Percentiles rank a stretch among this genome's conserved stretches.
Evolutionary conservation across 2,888 invertebrate genomes (phyloP).

Genomic region (Chrysomela aeneicollis): DNA sequence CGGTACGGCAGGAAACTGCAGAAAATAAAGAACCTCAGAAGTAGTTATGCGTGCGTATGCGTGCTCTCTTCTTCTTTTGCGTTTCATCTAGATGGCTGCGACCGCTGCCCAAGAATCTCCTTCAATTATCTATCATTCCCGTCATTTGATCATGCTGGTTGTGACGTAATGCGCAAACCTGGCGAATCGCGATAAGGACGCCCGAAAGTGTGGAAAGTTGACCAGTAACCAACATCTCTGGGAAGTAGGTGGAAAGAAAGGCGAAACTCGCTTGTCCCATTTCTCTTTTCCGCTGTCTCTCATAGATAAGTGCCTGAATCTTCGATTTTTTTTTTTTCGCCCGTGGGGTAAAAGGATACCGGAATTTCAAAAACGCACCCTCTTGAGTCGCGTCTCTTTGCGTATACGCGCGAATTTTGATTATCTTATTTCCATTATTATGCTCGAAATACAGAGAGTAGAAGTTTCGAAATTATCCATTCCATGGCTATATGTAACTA

Average conservation of each 20-base stretch:
- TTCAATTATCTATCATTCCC: slow-evolving; percentile 36
- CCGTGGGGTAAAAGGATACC: slow-evolving; percentile 10
- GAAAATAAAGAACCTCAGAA: neutral
- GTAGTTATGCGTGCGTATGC: neutral
- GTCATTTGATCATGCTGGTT: slow-evolving; percentile 35
- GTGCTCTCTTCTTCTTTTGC: neutral
- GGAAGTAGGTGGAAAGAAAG: slow-evolving; percentile 21
- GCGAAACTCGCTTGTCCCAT: slow-evolving; percentile 8
- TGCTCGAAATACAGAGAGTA: slow-evolving; percentile 63
- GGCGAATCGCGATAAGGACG: slow-evolving; percentile 36
- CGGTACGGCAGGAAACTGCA: neutral
- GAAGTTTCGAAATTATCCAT: slow-evolving; percentile 65
- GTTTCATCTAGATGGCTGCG: slow-evolving; percentile 9
- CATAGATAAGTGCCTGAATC: no score
- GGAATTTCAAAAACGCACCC: slow-evolving; percentile 34
- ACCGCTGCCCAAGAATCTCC: slow-evolving; percentile 17
- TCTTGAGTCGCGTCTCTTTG: slow-evolving; percentile 43
- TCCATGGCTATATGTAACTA: slow-evolving; percentile 64
- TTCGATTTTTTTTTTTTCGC: neutral
- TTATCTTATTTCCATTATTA: slow-evolving; percentile 64
- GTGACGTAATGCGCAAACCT: slow-evolving; percentile 43
- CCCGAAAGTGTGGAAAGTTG: slow-evolving; percentile 36
- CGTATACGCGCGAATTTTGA: slow-evolving; percentile 60
- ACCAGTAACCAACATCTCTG: slow-evolving; percentile 27
- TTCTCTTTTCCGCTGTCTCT: neutral